Evolutionary conservation across 2,113 vertebrate species (phyloP).

Genomic region (Eurypyga helias): DNA sequence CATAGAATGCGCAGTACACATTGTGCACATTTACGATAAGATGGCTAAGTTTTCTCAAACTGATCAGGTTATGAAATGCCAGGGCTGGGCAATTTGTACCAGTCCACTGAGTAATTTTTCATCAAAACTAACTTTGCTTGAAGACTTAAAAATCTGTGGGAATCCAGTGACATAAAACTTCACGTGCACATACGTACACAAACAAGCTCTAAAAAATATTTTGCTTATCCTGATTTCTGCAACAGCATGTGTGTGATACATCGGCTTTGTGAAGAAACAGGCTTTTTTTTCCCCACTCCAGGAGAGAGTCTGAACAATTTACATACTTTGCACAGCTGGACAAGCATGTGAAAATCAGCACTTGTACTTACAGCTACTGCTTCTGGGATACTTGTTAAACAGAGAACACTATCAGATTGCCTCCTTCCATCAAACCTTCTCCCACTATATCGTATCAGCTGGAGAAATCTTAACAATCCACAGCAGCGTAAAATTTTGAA

Average conservation of each 20-base stretch:
- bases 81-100: neutral
- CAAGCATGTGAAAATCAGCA: neutral
- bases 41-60: neutral
- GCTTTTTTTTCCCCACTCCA: neutral
- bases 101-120: neutral
- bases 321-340: neutral
- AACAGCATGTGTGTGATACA: neutral
- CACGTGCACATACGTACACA: neutral
- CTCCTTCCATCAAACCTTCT: constrained; percentile 4
- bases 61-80: neutral
- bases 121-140: neutral
- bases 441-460: neutral
- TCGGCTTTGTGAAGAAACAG: neutral
- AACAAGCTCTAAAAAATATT: neutral
- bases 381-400: neutral
- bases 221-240: neutral
- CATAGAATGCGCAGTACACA: neutral
- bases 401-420: neutral
- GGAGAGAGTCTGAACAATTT: neutral
- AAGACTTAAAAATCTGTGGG: neutral
- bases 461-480: neutral
- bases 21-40: neutral
- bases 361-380: neutral
- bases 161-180: neutral
- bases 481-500: neutral